Conservation (phyloP, 1,140 invertebrate genomes). For the Saccostrea glomerata region DNA sequence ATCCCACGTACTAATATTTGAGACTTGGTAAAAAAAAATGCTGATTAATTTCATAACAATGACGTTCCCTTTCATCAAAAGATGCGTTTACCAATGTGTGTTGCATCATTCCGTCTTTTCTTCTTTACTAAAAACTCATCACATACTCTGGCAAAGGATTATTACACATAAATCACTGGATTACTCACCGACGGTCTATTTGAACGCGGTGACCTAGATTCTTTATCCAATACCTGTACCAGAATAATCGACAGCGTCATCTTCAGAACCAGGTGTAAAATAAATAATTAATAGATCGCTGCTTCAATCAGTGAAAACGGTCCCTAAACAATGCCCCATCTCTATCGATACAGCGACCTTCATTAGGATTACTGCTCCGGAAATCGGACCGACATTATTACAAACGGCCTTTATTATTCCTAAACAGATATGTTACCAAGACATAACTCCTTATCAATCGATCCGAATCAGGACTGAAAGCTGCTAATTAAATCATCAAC, state of each 20-base stretch:
- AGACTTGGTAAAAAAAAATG: too few species aligned
- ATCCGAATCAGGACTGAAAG: not conserved
- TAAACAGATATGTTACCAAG: not conserved
- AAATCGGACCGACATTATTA: not conserved
- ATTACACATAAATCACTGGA: not conserved
- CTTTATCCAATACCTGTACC: not conserved
- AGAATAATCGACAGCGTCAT: not conserved
- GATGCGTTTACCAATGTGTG: too few species aligned
- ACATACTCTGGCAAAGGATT: not conserved
- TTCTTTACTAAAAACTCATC: not conserved
- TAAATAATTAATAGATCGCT: not conserved
- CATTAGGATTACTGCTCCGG: not conserved
- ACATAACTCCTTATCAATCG: not conserved
- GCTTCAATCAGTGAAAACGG: not conserved
- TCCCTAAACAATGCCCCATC: not conserved
- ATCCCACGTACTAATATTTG: too few species aligned
- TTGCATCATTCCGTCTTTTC: too few species aligned
- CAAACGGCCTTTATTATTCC: not conserved
- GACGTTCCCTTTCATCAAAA: too few species aligned
- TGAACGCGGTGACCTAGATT: not conserved
- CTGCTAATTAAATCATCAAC: not conserved
- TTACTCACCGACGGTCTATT: not conserved
- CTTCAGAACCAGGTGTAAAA: not conserved
- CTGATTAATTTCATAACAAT: too few species aligned
- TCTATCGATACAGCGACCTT: not conserved